phyloP scores from a whole-genome alignment of 2,888 invertebrate species.

The Watsonalla cultraria region DNA sequence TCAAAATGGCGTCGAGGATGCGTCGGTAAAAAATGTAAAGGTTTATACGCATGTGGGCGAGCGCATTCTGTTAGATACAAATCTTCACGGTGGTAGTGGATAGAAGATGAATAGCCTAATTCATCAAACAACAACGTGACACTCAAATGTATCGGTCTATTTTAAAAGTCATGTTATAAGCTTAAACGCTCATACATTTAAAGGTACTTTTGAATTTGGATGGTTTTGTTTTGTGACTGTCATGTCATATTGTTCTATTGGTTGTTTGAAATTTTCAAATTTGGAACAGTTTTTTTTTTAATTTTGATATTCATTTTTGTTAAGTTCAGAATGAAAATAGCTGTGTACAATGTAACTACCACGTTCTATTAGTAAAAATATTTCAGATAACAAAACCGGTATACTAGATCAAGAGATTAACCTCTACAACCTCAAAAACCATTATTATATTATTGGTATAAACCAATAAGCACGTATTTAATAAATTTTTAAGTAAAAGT shows the following conservation, averaged over 20 bases:
- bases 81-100: constrained; percentile 35
- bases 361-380: too few relatives aligned
- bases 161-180: neutral
- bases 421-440: too few relatives aligned
- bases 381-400: too few relatives aligned
- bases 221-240: neutral
- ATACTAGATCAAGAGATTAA: too few relatives aligned
- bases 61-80: constrained; percentile 44
- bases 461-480: too few relatives aligned
- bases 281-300: too few relatives aligned
- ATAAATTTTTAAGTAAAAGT: too few relatives aligned
- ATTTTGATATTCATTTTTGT: too few relatives aligned
- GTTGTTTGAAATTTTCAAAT: too few relatives aligned
- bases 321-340: too few relatives aligned
- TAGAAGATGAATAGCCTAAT: constrained; percentile 19
- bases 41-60: constrained; percentile 64
- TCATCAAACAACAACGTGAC: neutral
- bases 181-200: neutral
- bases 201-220: neutral
- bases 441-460: too few relatives aligned
- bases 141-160: neutral
- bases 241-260: neutral
- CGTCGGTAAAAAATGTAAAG: constrained; percentile 60
- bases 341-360: too few relatives aligned
- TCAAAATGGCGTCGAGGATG: constrained; percentile 62